Evolutionary conservation across 2,888 invertebrate genomes (phyloP).

Genomic region (Campoplex nolae): DNA sequence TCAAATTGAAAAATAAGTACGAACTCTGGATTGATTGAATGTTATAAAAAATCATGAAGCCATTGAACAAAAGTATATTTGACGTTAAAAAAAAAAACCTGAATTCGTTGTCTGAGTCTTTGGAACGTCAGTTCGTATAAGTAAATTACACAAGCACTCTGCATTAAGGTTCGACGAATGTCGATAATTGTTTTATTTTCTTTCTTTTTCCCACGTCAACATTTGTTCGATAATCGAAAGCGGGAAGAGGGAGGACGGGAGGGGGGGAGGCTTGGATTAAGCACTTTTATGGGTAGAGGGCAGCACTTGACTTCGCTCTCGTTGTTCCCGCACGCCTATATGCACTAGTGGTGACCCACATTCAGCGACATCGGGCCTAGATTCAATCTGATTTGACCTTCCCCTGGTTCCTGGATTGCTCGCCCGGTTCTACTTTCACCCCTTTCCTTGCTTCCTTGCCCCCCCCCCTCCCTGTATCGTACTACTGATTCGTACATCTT

Average conservation of each 20-base stretch:
- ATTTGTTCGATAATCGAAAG: slow-evolving; percentile 6
- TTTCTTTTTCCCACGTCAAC: neutral
- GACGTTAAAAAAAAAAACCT: neutral
- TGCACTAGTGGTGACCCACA: slow-evolving; percentile 65
- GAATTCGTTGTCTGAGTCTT: neutral
- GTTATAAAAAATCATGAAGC: neutral
- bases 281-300: slow-evolving; percentile 30
- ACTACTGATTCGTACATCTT: neutral
- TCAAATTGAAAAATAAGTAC: neutral
- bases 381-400: slow-evolving; percentile 67
- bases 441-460: neutral
- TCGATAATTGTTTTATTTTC: neutral
- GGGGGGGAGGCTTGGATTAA: slow-evolving; percentile 1
- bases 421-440: slow-evolving; percentile 45
- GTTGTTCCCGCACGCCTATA: slow-evolving; percentile 38
- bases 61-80: neutral
- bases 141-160: neutral
- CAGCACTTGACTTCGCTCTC: slow-evolving; percentile 26
- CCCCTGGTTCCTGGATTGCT: slow-evolving; percentile 66
- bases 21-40: neutral
- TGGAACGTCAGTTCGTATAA: neutral
- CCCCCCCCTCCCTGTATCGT: neutral
- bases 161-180: slow-evolving; percentile 14
- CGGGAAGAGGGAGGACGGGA: neutral
- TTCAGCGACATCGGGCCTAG: slow-evolving; percentile 62